Base-by-base conservation (phyloP, 2,797 vertebrate species). In the Stomatorhinus walkeri region DNA sequence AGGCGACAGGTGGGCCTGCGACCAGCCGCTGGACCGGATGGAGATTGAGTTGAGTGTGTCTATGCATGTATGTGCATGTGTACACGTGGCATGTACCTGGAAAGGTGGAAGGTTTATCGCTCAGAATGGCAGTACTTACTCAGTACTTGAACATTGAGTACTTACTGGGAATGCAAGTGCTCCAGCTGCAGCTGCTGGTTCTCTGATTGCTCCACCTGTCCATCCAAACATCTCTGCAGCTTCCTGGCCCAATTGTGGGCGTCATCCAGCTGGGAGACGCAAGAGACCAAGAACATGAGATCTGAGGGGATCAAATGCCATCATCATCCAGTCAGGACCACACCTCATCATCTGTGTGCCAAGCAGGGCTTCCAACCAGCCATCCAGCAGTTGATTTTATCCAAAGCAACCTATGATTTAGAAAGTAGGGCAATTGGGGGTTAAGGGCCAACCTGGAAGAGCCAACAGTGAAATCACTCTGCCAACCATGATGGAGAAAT, bases 101-200 rank as follows among this genome's bases (percentile, higher is more conserved):
- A n/a, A 10, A n/a, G 4, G 16, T 22, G 40, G n/a, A 46, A 43
- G 40, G 43, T 10, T 83, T 83, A 22, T 43, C 32, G 46, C n/a
- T 19, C 43, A 51, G 24, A 28, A 36, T 19, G 10, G 24, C 8
- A 32, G 9, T 24, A 49, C 28, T 32, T 32, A 32, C 28, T 32
- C 28, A 32, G 28, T 32, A 32, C 28, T 32, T 49, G 83, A 85
- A 85, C 5, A 3, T 22, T 12, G 16, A 79, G 22, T n/a, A 40
- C 89, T 87, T 93, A 98, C 98, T 97, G 97, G 88, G 98, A 98
- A 92, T 99, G 98, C 88, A 98, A 92, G 46, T 99, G 97, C 91
- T 98, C 98, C 92, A 98, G 91, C 89, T 99, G 97, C 54, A 99
- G 97, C 90, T 99, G 98, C 90, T 98, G 96, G 91, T 97, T 99